Base-by-base conservation (phyloP, 2,797 vertebrate genomes). In the Scarus forsteni region DNA sequence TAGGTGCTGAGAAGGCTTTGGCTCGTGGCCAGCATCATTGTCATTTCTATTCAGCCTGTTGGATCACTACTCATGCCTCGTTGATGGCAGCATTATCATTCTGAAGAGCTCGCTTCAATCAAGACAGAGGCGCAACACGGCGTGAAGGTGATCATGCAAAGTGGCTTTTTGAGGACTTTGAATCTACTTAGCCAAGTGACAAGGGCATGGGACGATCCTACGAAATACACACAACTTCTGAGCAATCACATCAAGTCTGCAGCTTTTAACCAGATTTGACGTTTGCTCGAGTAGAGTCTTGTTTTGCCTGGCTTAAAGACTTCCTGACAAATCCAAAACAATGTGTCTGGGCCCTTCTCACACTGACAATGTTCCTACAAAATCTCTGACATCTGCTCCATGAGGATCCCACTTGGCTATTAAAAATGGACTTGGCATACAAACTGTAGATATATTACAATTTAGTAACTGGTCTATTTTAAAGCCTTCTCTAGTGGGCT, bases 21-120 rank as follows among this genome's bases (percentile, higher is more conserved):
- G 87, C 81, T 63, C 10, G 0, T 7, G 57, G 81, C 87, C 89
- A 90, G 70, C 73, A 44, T 73, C 75, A 56, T 86, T 83, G 86
- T 90, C 83, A 80, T 85, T 89, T 88, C 78, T 65, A 73, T 80
- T 81, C 83, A 82, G 68, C 70, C 73, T 57, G 84, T 65, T 73
- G 83, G 84, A 88, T 89, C 70, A 49, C 85, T 69, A 80, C 84
- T 83, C 83, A 63, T 73, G 79, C 87, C 79, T 61, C 72, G 83
- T 83, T 88, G 88, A 88, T 88, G 18, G 70, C 38, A 59, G 67
- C 67, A 87, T 93, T 90, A 89, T 88, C 86, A 90, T 87, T 89
- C 83, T 64, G 86, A 77, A 66, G 81, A 75, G 72, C 58, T 77
- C 60, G 19, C 80, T 62, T 89, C 78, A 80, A 80, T 87, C 84